Percentiles rank a stretch among this genome's conserved stretches.
Evolutionary conservation across 2,888 invertebrate genomes (phyloP).

Genomic region (Parthenolecanium corni): DNA sequence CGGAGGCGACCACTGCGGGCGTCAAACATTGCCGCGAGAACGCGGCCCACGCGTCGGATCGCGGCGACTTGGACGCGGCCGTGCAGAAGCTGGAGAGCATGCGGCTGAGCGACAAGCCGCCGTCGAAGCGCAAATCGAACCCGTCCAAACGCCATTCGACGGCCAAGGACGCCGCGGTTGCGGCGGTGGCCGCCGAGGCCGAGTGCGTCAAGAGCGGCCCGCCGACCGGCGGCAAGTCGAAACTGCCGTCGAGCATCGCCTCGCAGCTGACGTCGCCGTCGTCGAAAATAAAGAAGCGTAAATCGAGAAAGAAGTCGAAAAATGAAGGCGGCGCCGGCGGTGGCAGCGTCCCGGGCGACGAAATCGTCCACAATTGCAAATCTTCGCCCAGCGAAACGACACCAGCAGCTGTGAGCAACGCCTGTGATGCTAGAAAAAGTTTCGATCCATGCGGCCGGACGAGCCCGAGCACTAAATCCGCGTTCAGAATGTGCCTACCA

Average conservation of each 20-base stretch:
- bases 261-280: neutral
- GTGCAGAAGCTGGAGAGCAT: slow-evolving; percentile 21
- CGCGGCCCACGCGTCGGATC: too few species aligned
- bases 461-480: neutral
- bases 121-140: slow-evolving; percentile 7
- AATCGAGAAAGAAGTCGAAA: slow-evolving; percentile 9
- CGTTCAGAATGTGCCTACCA: slow-evolving; percentile 2
- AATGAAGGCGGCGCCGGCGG: neutral
- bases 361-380: neutral
- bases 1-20: neutral
- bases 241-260: neutral
- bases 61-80: slow-evolving; percentile 14
- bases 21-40: neutral
- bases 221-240: neutral
- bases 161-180: neutral
- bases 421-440: slow-evolving; percentile 20
- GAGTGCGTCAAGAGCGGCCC: too few species aligned
- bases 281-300: slow-evolving; percentile 10
- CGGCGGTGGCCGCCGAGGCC: neutral
- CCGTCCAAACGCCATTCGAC: neutral
- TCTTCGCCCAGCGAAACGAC: neutral
- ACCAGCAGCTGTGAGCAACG: neutral
- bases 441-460: slow-evolving; percentile 14
- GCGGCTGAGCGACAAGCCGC: neutral
- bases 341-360: neutral